phyloP scores from a whole-genome alignment of 2,797 vertebrate species.

The Thripadectes ignobilis region DNA sequence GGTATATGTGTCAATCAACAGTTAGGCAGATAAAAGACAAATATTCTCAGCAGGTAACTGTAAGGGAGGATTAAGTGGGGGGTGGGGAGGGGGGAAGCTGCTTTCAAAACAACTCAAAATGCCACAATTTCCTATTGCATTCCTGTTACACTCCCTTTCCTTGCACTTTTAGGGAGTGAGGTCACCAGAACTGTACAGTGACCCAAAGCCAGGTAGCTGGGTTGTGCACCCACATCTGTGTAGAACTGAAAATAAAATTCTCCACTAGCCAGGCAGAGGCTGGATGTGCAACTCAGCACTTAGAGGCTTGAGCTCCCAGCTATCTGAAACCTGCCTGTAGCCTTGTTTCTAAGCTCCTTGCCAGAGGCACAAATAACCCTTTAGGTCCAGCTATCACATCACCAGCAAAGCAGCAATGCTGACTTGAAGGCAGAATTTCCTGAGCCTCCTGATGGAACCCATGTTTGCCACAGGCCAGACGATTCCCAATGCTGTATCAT shows the following conservation, averaged over 20 bases:
- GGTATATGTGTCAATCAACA: background rate
- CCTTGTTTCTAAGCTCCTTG: background rate
- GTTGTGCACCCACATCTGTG: background rate
- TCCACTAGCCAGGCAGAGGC: accelerated
- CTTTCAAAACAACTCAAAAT: background rate
- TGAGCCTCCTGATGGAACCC: background rate
- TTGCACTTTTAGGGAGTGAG: background rate
- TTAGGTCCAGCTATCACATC: background rate
- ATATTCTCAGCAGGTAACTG: background rate
- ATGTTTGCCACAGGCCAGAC: background rate
- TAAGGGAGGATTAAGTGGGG: background rate
- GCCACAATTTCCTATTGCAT: background rate
- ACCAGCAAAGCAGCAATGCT: accelerated
- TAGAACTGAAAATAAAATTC: background rate
- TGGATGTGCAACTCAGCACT: background rate
- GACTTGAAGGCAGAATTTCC: background rate
- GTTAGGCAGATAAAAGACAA: background rate
- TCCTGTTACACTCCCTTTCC: background rate
- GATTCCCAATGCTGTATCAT: background rate
- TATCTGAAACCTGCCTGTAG: background rate
- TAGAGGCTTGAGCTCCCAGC: background rate
- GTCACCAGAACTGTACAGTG: background rate
- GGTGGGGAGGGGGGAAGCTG: background rate
- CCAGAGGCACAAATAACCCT: background rate
- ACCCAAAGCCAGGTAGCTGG: background rate